Evolutionary conservation across 2,797 vertebrate species (phyloP), one percentile per base, ranked within the genome.

Genomic region (Delichon dasypus): DNA sequence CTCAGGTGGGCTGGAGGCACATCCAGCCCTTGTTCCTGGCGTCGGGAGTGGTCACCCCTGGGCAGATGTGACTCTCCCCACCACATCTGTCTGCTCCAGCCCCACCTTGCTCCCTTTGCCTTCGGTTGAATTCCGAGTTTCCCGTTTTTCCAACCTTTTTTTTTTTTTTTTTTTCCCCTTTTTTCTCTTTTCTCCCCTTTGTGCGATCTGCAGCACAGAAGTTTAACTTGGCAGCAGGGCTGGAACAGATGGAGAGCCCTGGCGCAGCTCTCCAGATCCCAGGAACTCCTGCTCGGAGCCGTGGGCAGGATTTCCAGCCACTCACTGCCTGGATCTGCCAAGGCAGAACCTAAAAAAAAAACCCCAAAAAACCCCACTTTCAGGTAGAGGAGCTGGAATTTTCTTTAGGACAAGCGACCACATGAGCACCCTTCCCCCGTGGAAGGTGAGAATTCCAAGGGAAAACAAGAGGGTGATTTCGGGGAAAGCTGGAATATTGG

Each of bases 231-330:
- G 94, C 96, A 96, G 15, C 1, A 0, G 72, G 32, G 72, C 32
- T 80, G 89, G 94, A 94, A 57, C 95, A 96, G 94, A 96, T 92
- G 95, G 94, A 96, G 94, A 92, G 36, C 48, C 50, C 88, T 79
- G 90, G 88, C 94, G 27, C 64, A 2, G 29, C 90, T 95, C 85
- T 88, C 38, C 89, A 73, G 83, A 95, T 93, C 95, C 93, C 90
- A 94, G 94, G 90, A 95, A 90, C 94, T 93, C 57, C 90, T 89
- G 77, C 90, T 90, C 67, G 3, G 4, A 15, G 83, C 87, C 27
- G 12, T 54, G 38, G 25, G 77, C 83, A 91, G 94, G 25, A 80
- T 83, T 96, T 95, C 75, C 87, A 96, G 93, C 86, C 94, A 47
- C 88, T 90, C 75, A 15, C 85, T 62, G 65, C 80, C 83, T 20